Evolutionary conservation across 2,888 invertebrate species (phyloP).

Genomic region (Phalera bucephala): DNA sequence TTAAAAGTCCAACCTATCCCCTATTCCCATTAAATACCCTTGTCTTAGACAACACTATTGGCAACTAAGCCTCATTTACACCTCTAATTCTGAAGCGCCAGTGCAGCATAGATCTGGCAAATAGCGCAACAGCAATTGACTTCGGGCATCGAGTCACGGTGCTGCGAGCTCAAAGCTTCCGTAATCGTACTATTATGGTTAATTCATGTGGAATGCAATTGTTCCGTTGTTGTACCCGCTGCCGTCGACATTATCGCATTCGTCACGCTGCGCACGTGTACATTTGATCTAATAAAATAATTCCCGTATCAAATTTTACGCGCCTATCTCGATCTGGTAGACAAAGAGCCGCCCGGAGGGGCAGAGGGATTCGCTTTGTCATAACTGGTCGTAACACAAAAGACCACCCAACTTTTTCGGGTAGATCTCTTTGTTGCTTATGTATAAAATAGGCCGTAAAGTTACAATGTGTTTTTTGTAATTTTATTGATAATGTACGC

Average conservation of each 20-base stretch:
- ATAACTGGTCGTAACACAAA: conserved; percentile 76
- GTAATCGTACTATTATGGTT: conserved; percentile 68
- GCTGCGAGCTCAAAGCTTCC: conserved; percentile 65
- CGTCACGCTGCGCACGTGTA: conserved; percentile 81
- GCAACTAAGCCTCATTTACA: conserved; percentile 1
- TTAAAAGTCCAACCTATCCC: no score
- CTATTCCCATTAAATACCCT: no score
- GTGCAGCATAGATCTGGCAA: conserved; percentile 33
- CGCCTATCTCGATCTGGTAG: conserved; percentile 80
- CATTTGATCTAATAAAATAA: conserved; percentile 80
- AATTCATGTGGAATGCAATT: conserved; percentile 80
- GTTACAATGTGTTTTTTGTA: conserved; percentile 49
- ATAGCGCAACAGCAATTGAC: conserved; percentile 54
- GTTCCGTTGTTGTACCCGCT: conserved; percentile 61
- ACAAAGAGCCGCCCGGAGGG: conserved; percentile 66
- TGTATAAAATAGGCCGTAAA: conserved; percentile 63
- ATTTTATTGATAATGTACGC: conserved; percentile 33
- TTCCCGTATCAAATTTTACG: conserved; percentile 82
- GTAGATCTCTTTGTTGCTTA: conserved; percentile 58
- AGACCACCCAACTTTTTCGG: conserved; percentile 63
- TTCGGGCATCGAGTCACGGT: conserved; percentile 63
- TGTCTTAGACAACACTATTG: no score
- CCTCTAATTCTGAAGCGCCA: conserved; percentile 13
- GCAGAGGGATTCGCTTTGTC: conserved; percentile 74
- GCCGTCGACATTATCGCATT: conserved; percentile 76